These are phyloP conservation scores for Lepidonotus clava DNA, from an alignment of 2,888 invertebrate species.

Conservation along the genomic window DNA sequence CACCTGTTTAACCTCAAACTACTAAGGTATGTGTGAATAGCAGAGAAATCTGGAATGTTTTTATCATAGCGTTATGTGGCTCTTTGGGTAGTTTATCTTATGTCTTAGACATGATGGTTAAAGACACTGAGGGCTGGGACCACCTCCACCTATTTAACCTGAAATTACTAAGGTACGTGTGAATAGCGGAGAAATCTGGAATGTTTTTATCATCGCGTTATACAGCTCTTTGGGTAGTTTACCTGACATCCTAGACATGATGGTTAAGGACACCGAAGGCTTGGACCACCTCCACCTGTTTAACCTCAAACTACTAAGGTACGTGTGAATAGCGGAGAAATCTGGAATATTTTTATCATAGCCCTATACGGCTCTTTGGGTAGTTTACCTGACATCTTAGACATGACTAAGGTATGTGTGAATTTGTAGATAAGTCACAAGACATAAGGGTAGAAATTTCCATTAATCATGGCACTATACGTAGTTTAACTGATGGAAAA, in stretches of 20 bases:
- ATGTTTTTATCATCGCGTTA: too few relatives aligned
- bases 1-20: not conserved
- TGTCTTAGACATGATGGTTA: not conserved
- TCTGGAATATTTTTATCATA: not conserved
- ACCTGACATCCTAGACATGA: constrained; percentile 1
- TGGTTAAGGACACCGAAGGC: constrained; percentile 12
- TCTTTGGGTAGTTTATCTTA: not conserved
- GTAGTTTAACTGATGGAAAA: not conserved
- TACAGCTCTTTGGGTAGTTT: too few relatives aligned
- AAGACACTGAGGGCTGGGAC: constrained; percentile 12
- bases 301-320: constrained; percentile 4
- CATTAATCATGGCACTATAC: too few relatives aligned
- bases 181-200: too few relatives aligned
- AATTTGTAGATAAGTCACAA: too few relatives aligned
- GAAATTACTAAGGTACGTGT: not conserved
- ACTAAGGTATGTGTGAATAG: not conserved
- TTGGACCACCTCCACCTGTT: not conserved
- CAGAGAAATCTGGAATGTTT: too few relatives aligned
- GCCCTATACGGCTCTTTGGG: too few relatives aligned
- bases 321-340: not conserved
- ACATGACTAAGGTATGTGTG: not conserved
- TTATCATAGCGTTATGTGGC: not conserved
- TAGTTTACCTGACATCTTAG: not conserved
- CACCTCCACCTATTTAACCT: not conserved
- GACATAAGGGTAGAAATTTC: too few relatives aligned